Evolutionary conservation across 2,797 vertebrate genomes (phyloP).

Genomic region (Sebastes minor): DNA sequence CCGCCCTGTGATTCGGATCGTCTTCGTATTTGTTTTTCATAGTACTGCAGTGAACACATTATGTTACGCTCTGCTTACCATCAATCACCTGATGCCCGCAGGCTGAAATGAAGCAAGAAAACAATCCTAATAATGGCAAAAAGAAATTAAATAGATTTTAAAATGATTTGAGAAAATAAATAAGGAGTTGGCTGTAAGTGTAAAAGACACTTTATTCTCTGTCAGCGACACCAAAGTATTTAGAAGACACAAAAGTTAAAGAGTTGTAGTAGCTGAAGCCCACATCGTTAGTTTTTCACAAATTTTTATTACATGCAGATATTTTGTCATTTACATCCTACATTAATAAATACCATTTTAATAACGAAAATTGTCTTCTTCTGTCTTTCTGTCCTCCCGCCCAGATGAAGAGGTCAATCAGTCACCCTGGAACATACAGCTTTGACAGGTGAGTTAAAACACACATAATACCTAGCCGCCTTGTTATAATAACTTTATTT

Average conservation of each 20-base stretch:
- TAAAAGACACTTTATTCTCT: background rate
- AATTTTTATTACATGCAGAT: background rate
- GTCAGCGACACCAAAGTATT: background rate
- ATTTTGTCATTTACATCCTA: background rate
- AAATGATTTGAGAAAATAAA: background rate
- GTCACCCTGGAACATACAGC: slow-evolving; percentile 92
- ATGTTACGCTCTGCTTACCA: background rate
- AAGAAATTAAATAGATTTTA: background rate
- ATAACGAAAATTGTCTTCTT: background rate
- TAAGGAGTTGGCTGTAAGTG: background rate
- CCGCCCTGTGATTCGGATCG: too few relatives aligned
- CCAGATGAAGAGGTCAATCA: slow-evolving; percentile 94
- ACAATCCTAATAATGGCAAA: background rate
- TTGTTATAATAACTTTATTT: background rate
- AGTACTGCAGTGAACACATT: background rate
- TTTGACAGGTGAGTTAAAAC: slow-evolving; percentile 85
- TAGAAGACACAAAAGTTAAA: background rate
- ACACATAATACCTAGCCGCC: background rate
- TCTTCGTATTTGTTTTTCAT: background rate
- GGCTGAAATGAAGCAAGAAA: background rate
- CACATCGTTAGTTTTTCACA: background rate
- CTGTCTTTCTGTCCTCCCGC: slow-evolving; percentile 38
- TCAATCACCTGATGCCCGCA: background rate
- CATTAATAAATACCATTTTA: background rate
- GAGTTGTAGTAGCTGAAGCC: background rate